Evolutionary conservation across 2,797 vertebrate species (phyloP), one percentile per base, ranked within the genome.

Genomic region (Aulostomus chinensis): DNA sequence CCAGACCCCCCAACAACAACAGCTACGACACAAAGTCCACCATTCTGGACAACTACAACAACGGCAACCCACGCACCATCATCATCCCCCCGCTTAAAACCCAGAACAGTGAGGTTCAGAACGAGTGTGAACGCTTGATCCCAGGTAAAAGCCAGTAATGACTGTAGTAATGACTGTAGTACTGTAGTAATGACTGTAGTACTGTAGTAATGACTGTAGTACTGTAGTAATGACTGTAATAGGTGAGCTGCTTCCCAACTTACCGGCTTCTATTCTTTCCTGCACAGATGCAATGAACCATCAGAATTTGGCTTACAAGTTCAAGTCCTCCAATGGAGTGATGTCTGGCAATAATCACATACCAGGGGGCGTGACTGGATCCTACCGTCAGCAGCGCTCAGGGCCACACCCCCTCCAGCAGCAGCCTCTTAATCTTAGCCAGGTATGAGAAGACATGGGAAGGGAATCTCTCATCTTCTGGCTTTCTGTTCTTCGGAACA

Each of bases 361-460:
- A 78, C 90, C 89, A 54, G 94, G 93, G 82, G 93, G 90, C 61
- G 55, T 92, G 8, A 76, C 85, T 36, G 93, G 92, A 87, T 80
- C 93, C 70, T 98, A 97, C 84, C 90, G 95, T 68, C 97, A 97
- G 81, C 95, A 94, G 84, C 92, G 95, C 78, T 90, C 94, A 43
- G 94, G 93, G 63, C 93, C 93, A 67, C 95, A 96, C 85, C 93
- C 77, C 55, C 92, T 98, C 88, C 97, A 98, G 88, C 94, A 96
- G 83, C 97, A 99, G 88, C 96, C 97, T 58, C 96, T 99, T 69
- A 99, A 98, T 90, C 97, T 99, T 87, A 99, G 96, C 90, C 97
- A 99, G 96, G 97, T 99, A 84, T 56, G 63, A 28, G 46, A 58
- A 57, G 2, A 52, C 46, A 26, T 9, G 7, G 15, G 4, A 7